phyloP scores from a whole-genome alignment of 2,888 invertebrate species.

The Bombylius major region DNA sequence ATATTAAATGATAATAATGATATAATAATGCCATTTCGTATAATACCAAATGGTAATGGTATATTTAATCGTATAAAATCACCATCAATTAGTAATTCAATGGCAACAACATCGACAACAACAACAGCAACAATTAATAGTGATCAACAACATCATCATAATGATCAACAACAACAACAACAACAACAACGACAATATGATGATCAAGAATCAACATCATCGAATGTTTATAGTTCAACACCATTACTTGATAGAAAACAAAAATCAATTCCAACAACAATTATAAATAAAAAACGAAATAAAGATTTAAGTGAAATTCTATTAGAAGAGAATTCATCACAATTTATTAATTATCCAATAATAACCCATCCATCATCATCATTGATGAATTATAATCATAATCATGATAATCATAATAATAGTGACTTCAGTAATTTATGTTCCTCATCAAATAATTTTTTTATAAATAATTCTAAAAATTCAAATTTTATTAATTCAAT shows the following conservation, averaged over 20 bases:
- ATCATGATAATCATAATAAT: not conserved
- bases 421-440: not conserved
- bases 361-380: not conserved
- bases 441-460: not conserved
- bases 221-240: constrained; percentile 25
- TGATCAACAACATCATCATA: not conserved
- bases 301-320: constrained; percentile 8
- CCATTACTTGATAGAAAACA: constrained; percentile 14
- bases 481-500: not conserved
- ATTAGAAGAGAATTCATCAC: constrained; percentile 6
- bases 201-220: constrained; percentile 11
- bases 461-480: not conserved
- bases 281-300: not conserved
- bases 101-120: too few relatives aligned
- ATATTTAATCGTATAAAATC: not conserved
- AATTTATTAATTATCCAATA: not conserved
- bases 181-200: not conserved
- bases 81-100: too few relatives aligned
- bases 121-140: not conserved
- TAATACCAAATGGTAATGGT: constrained; percentile 25
- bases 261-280: too few relatives aligned
- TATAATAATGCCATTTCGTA: not conserved
- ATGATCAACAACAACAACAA: not conserved
- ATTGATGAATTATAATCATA: not conserved
- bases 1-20: too few relatives aligned